Evolutionary conservation across 2,888 invertebrate species (phyloP).

Genomic region (Sphaeridia pumilis): DNA sequence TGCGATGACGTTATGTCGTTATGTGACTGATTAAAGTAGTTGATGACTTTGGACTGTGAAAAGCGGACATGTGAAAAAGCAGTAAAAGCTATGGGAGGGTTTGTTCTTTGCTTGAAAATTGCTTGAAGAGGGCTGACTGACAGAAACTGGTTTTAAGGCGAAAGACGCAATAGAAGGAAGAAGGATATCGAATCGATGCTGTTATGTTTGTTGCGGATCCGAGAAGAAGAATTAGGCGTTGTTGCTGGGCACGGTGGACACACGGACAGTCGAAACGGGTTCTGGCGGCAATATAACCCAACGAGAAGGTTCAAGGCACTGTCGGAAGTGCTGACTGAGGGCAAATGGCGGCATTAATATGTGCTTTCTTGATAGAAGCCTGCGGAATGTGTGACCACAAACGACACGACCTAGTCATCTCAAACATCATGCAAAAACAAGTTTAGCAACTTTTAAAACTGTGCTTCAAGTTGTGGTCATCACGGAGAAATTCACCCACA

Average conservation of each 20-base stretch:
- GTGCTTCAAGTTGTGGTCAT: neutral
- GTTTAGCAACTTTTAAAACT: slow-evolving; percentile 19
- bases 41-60: no score
- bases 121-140: neutral
- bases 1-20: no score
- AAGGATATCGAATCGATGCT: neutral
- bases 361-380: neutral
- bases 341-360: neutral
- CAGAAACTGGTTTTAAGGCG: no score
- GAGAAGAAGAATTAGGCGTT: no score
- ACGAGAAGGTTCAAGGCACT: slow-evolving; percentile 18
- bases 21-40: no score
- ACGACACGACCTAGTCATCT: slow-evolving; percentile 19
- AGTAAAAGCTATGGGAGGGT: no score
- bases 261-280: neutral
- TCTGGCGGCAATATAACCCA: neutral
- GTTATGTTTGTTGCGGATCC: neutral
- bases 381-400: slow-evolving; percentile 16
- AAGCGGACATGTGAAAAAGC: no score
- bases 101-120: no score
- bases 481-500: neutral
- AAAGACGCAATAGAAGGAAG: neutral
- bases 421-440: slow-evolving; percentile 18
- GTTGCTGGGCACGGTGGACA: neutral
- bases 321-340: slow-evolving; percentile 17